Evolutionary conservation across 2,113 vertebrate genomes (phyloP).

Genomic region (Esox niger): DNA sequence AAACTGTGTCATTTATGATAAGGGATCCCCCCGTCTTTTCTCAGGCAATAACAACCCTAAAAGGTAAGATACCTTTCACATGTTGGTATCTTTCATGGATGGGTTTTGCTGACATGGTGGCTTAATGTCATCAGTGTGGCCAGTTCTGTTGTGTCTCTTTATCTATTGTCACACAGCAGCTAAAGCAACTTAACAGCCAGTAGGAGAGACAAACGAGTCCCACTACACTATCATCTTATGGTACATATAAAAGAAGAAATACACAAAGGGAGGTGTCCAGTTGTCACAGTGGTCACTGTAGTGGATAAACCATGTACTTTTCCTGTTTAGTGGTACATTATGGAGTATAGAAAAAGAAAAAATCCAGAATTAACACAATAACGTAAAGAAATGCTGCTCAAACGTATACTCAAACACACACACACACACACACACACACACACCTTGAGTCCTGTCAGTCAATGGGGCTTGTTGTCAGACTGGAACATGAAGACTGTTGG

Average conservation of each 20-base stretch:
- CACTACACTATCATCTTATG: not conserved
- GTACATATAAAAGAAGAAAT: not conserved
- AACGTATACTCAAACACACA: not conserved
- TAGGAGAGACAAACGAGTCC: constrained; percentile 2
- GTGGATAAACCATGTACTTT: not conserved
- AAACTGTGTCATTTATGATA: constrained; percentile 28
- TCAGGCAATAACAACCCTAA: constrained; percentile 20
- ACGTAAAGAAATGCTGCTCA: too few species aligned
- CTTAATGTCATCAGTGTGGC: constrained; percentile 32
- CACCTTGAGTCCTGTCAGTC: constrained; percentile 24
- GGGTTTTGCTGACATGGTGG: constrained; percentile 13
- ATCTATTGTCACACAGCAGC: constrained; percentile 43
- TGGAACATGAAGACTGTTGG: constrained; percentile 54
- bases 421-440: constrained; percentile 2
- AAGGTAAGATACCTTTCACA: constrained; percentile 6
- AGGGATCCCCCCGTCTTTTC: constrained; percentile 7
- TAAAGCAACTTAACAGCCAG: constrained; percentile 31
- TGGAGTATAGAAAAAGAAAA: not conserved
- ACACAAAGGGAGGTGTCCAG: not conserved
- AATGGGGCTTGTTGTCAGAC: constrained; percentile 55
- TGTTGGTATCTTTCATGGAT: not conserved
- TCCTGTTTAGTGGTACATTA: not conserved
- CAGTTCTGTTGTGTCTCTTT: constrained; percentile 13
- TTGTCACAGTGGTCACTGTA: not conserved
- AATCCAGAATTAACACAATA: not conserved